Evolutionary conservation across 2,113 vertebrate species (phyloP).

Genomic region (Eptesicus fuscus): DNA sequence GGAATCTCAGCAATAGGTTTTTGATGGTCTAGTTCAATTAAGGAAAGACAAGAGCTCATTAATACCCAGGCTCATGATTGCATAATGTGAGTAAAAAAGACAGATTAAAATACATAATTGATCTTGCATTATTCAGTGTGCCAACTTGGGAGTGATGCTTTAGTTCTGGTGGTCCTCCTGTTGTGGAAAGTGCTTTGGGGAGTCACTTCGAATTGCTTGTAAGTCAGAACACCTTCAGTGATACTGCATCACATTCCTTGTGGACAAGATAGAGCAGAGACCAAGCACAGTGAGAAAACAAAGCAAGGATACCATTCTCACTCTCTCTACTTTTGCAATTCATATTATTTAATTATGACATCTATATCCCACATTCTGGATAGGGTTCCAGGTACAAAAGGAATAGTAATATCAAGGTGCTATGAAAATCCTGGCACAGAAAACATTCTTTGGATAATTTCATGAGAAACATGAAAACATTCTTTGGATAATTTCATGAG

Average conservation of each 20-base stretch:
- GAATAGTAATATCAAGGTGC: neutral
- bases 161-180: neutral
- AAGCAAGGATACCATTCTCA: neutral
- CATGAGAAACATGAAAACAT: neutral
- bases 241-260: neutral
- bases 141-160: no score
- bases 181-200: neutral
- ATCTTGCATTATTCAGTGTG: neutral
- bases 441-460: neutral
- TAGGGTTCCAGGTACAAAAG: neutral
- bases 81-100: neutral
- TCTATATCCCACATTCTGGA: neutral
- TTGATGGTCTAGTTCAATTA: neutral
- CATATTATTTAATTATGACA: neutral
- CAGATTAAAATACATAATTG: neutral
- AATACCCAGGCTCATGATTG: neutral
- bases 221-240: neutral
- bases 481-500: neutral
- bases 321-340: neutral
- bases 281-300: neutral
- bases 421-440: neutral
- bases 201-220: neutral
- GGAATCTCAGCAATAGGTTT: neutral
- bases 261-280: neutral
- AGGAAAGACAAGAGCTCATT: neutral